phyloP scores from a whole-genome alignment of 2,113 vertebrate species.

The Neomonachus schauinslandi region DNA sequence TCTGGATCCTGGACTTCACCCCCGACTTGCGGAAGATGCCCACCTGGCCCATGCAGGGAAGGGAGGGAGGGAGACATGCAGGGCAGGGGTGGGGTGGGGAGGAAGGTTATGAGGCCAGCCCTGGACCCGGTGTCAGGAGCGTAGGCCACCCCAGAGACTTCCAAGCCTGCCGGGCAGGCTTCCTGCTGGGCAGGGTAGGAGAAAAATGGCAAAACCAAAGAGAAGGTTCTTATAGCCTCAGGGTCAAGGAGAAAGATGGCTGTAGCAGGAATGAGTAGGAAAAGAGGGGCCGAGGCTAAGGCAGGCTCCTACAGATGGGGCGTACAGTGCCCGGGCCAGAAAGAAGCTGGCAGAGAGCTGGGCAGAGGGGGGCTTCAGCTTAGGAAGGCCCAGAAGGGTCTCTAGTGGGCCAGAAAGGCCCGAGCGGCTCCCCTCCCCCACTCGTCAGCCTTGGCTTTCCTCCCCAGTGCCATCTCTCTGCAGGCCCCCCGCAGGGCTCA shows the following conservation, averaged over 20 bases:
- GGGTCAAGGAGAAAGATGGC: neutral
- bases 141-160: neutral
- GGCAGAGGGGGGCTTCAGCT: neutral
- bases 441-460: neutral
- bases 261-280: neutral
- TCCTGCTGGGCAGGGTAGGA: neutral
- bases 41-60: conserved; percentile 83
- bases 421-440: neutral
- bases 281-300: neutral
- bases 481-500: conserved; percentile 53
- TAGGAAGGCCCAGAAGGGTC: neutral
- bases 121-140: neutral
- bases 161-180: neutral
- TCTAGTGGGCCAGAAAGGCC: neutral
- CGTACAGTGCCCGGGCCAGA: neutral
- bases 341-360: neutral
- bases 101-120: neutral
- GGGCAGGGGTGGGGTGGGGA: neutral
- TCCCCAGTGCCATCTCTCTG: neutral
- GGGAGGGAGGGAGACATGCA: neutral
- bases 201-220: conserved; percentile 12
- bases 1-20: conserved; percentile 93
- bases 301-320: neutral
- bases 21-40: conserved; percentile 94
- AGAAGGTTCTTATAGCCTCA: neutral